Base-by-base conservation (phyloP, 2,113 vertebrate genomes). In the Clarias batrachus region DNA sequence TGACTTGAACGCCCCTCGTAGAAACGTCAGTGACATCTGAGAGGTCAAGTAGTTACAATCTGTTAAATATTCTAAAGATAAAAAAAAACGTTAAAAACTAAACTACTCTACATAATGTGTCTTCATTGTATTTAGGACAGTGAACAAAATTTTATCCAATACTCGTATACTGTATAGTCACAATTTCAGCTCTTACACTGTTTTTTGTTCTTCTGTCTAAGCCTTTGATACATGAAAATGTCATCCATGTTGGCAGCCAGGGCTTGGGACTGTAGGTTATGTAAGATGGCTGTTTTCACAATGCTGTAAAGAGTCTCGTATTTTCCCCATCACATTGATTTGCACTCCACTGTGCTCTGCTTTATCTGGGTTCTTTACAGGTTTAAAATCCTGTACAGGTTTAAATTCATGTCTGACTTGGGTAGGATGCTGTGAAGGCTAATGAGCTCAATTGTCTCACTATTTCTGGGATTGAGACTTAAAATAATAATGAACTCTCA, bases 211-310 rank as follows among this genome's bases (percentile, higher is more conserved):
- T 59, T 37, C 81, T 54, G 41, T 80, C 19, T 66, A 10, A 71
- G 41, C 57, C 79, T 63, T 81, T 17, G 30, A 82, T 89, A 81
- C 23, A 68, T 68, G 62, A 84, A 84, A 62, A 54, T 21, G n/a
- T 54, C 23, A 88, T 89, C 13, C 48, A 16, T 85, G 79, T 88
- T 88, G 82, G 83, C 87, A 87, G 89, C 13, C 54, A 71, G 19
- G 60, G 84, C 86, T 90, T 14, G 52, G 70, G 85, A 89, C 86
- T 85, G 79, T 77, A 16, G 56, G 74, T 89, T 90, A 91, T 80
- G 62, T 91, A 91, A 91, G 76, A 81, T 78, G 77, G 77, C 86
- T 88, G 89, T 33, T 33, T 71, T 77, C 65, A 79, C 48, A 71
- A 16, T 86, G 23, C 71, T 52, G 33, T 27, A 60, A 79, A 71